Conservation (phyloP, 2,113 vertebrate species). For the Apeltes quadracus region DNA sequence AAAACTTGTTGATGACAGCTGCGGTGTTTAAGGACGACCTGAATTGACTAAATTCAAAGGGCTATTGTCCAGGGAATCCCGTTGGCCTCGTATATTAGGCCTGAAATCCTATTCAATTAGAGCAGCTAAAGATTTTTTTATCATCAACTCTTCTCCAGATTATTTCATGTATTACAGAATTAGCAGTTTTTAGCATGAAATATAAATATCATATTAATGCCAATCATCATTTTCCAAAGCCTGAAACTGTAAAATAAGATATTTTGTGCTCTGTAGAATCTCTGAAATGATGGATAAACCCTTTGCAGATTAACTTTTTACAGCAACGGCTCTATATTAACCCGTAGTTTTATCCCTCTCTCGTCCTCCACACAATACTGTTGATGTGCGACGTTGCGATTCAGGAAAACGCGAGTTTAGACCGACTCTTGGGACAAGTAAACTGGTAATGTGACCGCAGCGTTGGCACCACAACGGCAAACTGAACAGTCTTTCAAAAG, state of each 20-base stretch:
- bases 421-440: background rate
- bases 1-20: conserved; percentile 31
- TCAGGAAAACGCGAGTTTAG: background rate
- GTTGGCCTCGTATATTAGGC: background rate
- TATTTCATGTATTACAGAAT: background rate
- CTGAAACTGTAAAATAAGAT: background rate
- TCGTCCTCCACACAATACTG: background rate
- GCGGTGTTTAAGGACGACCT: conserved; percentile 57
- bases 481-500: background rate
- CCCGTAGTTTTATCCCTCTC: background rate
- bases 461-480: background rate
- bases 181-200: background rate
- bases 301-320: no score
- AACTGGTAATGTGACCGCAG: background rate
- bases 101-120: background rate
- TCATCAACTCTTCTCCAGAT: background rate
- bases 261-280: no score
- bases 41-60: conserved; percentile 35
- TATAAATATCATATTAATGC: background rate
- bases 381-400: background rate
- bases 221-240: background rate
- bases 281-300: no score
- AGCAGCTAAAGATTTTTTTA: background rate
- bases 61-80: conserved; percentile 8
- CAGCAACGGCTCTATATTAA: no score